Percentiles rank a stretch among this genome's conserved stretches.
These are phyloP conservation scores for Fulmarus glacialis DNA, from an alignment of 2,113 vertebrate genomes.

Conservation along the genomic window DNA sequence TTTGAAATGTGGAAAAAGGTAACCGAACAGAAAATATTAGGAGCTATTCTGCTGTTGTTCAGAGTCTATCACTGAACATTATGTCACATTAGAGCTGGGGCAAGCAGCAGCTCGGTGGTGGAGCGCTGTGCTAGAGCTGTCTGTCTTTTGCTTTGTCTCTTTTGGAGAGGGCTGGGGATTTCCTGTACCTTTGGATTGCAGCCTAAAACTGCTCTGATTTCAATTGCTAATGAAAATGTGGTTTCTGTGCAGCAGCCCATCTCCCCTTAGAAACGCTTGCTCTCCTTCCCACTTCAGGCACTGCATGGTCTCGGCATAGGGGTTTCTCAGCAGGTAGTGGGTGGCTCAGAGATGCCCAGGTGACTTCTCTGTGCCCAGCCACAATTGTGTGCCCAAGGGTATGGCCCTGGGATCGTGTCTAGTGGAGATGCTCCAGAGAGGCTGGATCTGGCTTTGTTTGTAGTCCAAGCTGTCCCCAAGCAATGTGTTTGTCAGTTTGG, in stretches of 20 bases:
- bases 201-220: conserved; percentile 16
- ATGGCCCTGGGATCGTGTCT: background rate
- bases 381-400: background rate
- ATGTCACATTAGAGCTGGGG: conserved; percentile 43
- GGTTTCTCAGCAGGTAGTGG: background rate
- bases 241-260: background rate
- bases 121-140: background rate
- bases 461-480: background rate
- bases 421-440: background rate
- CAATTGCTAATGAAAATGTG: background rate
- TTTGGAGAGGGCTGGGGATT: conserved; percentile 29
- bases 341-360: background rate
- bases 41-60: background rate
- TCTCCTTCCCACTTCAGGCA: background rate
- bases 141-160: conserved; percentile 27
- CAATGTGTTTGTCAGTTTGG: background rate
- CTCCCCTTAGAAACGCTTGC: background rate
- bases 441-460: background rate
- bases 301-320: background rate
- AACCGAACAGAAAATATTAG: background rate
- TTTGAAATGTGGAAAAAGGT: background rate
- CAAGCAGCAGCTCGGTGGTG: background rate
- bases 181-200: conserved; percentile 36
- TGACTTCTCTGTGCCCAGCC: background rate
- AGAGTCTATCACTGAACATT: conserved; percentile 22